Evolutionary conservation across 2,797 vertebrate genomes (phyloP).

Genomic region (Ispidina picta): DNA sequence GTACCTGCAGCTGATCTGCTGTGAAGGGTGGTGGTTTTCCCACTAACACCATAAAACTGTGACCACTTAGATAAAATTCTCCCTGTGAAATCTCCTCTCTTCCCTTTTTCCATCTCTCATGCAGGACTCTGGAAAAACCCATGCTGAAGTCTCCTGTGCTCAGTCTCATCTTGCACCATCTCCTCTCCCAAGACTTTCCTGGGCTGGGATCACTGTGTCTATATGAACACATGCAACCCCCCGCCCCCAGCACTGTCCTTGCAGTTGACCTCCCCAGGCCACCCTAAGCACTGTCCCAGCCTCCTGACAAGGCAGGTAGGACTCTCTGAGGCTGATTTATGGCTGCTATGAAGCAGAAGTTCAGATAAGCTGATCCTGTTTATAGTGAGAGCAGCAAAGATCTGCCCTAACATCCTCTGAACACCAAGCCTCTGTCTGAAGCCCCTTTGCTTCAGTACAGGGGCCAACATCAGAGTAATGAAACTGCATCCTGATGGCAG

Average conservation of each 20-base stretch:
- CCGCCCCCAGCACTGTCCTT: too few species aligned
- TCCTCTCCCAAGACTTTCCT: not conserved
- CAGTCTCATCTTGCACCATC: not conserved
- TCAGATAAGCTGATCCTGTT: not conserved
- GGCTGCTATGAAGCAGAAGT: not conserved
- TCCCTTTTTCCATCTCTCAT: not conserved
- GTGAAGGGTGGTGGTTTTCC: not conserved
- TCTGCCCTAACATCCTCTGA: not conserved
- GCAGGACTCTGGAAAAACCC: not conserved
- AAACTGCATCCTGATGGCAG: not conserved
- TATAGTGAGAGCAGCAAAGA: not conserved
- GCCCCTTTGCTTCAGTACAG: not conserved
- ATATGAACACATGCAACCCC: too few species aligned
- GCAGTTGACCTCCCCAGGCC: not conserved
- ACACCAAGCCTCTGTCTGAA: not conserved
- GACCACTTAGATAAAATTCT: not conserved
- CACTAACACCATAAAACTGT: not conserved
- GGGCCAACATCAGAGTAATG: not conserved
- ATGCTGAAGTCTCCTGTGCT: not conserved
- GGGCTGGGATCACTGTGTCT: fast-evolving
- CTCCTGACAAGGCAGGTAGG: not conserved
- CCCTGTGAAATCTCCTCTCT: not conserved
- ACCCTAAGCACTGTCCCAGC: not conserved
- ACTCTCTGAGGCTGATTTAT: not conserved
- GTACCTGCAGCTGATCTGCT: not conserved